Evolutionary conservation across 2,113 vertebrate species (phyloP), one percentile per base, ranked within the genome.

Genomic region (Amblyornis subalaris): DNA sequence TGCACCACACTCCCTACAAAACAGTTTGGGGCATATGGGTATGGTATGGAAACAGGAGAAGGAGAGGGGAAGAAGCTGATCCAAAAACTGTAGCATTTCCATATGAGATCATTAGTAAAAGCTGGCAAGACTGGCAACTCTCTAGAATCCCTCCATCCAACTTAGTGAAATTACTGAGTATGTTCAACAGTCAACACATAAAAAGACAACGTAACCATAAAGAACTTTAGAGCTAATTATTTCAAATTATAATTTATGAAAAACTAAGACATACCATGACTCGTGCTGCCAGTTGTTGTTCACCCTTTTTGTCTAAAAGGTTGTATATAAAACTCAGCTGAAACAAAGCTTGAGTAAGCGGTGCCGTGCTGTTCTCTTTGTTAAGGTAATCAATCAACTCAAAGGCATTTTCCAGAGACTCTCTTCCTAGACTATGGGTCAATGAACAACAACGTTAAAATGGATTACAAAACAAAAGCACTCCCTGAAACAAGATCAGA

Each of bases 271-370:
- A 73, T 97, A 99, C 99, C 98, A 97, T 97, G 90, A 99, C 92
- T 89, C 96, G 97, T 25, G 97, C 82, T 60, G 97, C 96, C 38
- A 99, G 95, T 4, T 50, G 14, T 38, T 87, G 82, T 40, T 98
- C 96, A 47, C 98, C 97, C 21, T 98, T 98, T 96, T 99, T 99
- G 55, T 99, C 98, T 29, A 99, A 96, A 67, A 99, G 98, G 45
- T 77, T 95, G 93, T 97, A 98, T 90, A 99, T 98, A n/a, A 57
- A 90, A 40, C 38, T 94, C 19, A 99, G 97, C 91, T 99, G 99
- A 48, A 97, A 95, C 90, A 99, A 96, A 57, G 98, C 98, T 95
- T 99, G 98, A 51, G 72, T 97, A 91, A 99, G 97, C 22, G 99
- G 99, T 50, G 98, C 97, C 7, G 98, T 96, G 75, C 97, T 96